Conservation (phyloP, 2,113 vertebrate species). For the Gobiocypris rarus region DNA sequence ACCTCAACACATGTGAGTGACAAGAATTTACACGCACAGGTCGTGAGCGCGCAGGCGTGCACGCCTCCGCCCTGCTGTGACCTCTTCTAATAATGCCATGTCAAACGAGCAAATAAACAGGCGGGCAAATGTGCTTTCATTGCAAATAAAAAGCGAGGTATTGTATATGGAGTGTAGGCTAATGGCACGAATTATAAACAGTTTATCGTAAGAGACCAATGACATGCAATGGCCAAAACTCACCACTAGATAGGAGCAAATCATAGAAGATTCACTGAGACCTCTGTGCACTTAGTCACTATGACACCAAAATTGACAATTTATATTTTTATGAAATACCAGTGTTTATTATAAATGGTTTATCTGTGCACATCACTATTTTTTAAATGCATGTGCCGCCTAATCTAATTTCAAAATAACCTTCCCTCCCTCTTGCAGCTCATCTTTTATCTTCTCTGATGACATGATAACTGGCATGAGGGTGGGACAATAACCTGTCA, state of each 20-base stretch:
- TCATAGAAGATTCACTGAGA: background rate
- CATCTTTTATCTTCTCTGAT: too few relatives aligned
- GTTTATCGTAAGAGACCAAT: background rate
- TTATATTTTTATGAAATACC: too few relatives aligned
- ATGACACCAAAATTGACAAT: too few relatives aligned
- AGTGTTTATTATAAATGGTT: too few relatives aligned
- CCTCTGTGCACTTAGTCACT: background rate
- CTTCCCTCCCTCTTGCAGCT: too few relatives aligned
- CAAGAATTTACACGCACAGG: background rate
- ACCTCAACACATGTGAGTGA: background rate
- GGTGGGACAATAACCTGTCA: too few relatives aligned
- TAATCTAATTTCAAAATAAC: too few relatives aligned
- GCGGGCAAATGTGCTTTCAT: background rate
- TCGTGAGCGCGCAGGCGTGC: background rate
- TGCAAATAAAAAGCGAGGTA: too few relatives aligned
- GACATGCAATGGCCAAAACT: background rate
- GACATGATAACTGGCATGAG: too few relatives aligned
- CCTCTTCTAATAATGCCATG: background rate
- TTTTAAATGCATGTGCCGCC: too few relatives aligned
- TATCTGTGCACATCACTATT: too few relatives aligned
- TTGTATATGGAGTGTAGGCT: too few relatives aligned
- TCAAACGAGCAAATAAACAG: background rate
- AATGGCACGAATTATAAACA: background rate
- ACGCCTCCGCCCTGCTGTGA: background rate
- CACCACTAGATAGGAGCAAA: slow-evolving; percentile 7